Evolutionary conservation across 2,113 vertebrate species (phyloP).

Genomic region (Corapipo altera): DNA sequence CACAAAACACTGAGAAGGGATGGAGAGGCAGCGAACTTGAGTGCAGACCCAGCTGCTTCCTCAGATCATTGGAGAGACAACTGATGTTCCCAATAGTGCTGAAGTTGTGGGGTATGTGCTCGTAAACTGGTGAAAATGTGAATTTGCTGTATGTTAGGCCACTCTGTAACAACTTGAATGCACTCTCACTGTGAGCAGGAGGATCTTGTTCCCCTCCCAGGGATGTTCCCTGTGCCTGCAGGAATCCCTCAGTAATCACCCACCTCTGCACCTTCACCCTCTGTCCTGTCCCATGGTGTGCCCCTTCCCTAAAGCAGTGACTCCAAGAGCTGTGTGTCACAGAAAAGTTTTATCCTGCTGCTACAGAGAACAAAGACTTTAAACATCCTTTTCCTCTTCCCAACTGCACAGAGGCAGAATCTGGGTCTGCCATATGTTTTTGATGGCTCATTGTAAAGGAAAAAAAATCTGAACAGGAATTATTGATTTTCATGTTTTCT

Average conservation of each 20-base stretch:
- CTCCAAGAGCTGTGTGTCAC: not conserved
- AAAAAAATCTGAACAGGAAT: not conserved
- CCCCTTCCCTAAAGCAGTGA: not conserved
- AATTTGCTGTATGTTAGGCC: not conserved
- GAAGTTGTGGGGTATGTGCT: not conserved
- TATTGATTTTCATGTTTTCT: conserved; percentile 58
- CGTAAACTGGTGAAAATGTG: not conserved
- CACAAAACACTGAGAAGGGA: fast-evolving
- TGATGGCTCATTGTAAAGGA: not conserved
- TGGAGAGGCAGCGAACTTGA: not conserved
- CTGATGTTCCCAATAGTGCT: fast-evolving
- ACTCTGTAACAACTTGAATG: not conserved
- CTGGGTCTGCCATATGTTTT: conserved; percentile 41
- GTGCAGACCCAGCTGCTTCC: not conserved
- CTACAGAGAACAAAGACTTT: not conserved
- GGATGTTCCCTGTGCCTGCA: not conserved
- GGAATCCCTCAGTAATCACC: not conserved
- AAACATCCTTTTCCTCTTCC: not conserved
- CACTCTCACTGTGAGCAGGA: not conserved
- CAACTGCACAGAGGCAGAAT: conserved; percentile 18
- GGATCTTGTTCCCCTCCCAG: fast-evolving
- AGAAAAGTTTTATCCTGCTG: not conserved
- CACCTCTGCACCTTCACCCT: not conserved
- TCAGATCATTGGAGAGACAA: fast-evolving
- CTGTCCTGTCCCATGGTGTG: not conserved